These are phyloP conservation scores for Bolinopsis microptera DNA, from an alignment of 37 sponge, comb jelly and placozoan genomes.

Conservation along the genomic window DNA sequence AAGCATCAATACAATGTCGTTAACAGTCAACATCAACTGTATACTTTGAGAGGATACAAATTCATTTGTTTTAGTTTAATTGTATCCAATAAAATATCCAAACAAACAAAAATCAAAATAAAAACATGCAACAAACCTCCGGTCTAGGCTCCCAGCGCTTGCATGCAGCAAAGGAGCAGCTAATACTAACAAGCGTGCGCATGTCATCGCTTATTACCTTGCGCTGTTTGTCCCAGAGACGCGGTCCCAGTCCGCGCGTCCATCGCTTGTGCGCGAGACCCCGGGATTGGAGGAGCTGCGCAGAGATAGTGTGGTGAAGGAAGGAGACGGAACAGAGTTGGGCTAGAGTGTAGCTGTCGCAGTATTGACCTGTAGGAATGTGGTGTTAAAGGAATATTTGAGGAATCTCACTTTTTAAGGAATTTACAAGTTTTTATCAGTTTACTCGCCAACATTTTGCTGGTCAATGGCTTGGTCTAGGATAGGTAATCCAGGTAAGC, in stretches of 20 bases:
- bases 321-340: constrained; percentile 51
- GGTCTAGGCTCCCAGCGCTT: neutral
- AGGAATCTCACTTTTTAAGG: neutral
- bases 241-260: neutral
- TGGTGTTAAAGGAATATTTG: neutral
- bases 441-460: no score
- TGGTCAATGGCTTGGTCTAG: no score
- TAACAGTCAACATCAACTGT: neutral
- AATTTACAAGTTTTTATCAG: neutral
- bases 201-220: neutral
- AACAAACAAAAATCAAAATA: neutral
- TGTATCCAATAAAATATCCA: neutral
- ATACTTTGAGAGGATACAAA: neutral
- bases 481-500: no score
- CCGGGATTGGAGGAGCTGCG: constrained; percentile 32
- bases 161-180: constrained; percentile 59
- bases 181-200: constrained; percentile 35
- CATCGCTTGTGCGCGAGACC: neutral
- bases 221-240: neutral
- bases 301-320: neutral
- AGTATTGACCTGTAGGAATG: constrained; percentile 40
- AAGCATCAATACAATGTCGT: neutral
- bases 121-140: constrained; percentile 16
- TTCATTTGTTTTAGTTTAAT: neutral
- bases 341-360: constrained; percentile 54